A percentile compares a stretch with the other conserved stretches of the same genome.
These are phyloP conservation scores for Lasioglossum pauxillum DNA, from an alignment of 2,888 invertebrate genomes.

Conservation along the genomic window DNA sequence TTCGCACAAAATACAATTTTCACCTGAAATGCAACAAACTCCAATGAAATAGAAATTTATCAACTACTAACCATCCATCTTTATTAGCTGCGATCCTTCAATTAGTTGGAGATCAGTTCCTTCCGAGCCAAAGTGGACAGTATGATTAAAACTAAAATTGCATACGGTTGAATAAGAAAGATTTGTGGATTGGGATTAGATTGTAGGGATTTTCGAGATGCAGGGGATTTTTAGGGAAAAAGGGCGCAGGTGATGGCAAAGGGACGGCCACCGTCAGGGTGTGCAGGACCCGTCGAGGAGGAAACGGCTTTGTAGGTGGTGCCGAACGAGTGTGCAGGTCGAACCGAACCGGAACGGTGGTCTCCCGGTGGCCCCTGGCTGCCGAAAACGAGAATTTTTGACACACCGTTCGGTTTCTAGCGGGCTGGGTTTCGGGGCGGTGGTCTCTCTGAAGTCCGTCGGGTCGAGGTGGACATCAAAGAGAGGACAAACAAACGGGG, in stretches of 20 bases:
- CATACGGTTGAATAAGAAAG: too few relatives aligned
- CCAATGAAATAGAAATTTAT: too few relatives aligned
- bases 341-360: neutral
- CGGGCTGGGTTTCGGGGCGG: constrained; percentile 42
- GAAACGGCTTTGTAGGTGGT: constrained; percentile 19
- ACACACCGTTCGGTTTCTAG: constrained; percentile 59
- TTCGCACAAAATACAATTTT: too few relatives aligned
- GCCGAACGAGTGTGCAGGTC: neutral
- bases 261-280: constrained; percentile 10
- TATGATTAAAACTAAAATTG: too few relatives aligned
- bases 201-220: neutral
- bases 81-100: too few relatives aligned
- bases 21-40: too few relatives aligned
- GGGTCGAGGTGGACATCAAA: constrained; percentile 81
- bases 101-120: too few relatives aligned
- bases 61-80: too few relatives aligned
- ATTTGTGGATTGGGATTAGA: neutral
- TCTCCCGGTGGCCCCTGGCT: constrained; percentile 25
- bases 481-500: constrained; percentile 81
- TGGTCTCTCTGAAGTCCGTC: constrained; percentile 77
- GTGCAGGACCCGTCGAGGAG: constrained; percentile 8
- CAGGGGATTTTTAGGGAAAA: neutral
- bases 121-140: too few relatives aligned
- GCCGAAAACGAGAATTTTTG: constrained; percentile 65
- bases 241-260: constrained; percentile 5